Conservation (phyloP, 37 sponge, comb jelly and placozoan genomes). For the Beroe forskalii region DNA sequence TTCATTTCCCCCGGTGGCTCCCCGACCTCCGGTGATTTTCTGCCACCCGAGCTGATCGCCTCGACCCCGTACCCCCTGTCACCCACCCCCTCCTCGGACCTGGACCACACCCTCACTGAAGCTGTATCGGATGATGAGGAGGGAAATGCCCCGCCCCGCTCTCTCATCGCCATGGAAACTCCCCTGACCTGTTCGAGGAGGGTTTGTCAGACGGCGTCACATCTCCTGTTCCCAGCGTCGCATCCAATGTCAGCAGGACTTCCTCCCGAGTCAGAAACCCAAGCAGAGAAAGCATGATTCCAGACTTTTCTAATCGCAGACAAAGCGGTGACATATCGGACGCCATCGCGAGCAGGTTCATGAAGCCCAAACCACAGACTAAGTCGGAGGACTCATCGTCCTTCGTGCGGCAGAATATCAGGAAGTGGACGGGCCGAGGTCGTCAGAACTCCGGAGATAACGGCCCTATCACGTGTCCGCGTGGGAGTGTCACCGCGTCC, state of each 20-base stretch:
- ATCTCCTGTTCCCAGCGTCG: slow-evolving; percentile 9
- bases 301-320: slow-evolving; percentile 23
- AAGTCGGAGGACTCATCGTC: not conserved
- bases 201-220: not conserved
- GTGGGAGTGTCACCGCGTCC: not conserved
- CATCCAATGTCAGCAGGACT: not conserved
- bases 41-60: not conserved
- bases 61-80: not conserved
- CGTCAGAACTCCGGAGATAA: not conserved
- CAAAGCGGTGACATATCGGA: not conserved
- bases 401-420: slow-evolving; percentile 30
- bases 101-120: slow-evolving; percentile 40
- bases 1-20: no score
- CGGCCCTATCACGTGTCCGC: not conserved
- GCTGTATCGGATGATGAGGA: not conserved
- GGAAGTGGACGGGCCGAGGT: not conserved
- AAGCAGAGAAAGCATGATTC: not conserved
- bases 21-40: not conserved
- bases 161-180: slow-evolving; percentile 40
- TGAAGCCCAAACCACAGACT: not conserved
- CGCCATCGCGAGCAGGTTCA: slow-evolving; percentile 2
- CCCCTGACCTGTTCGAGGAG: slow-evolving; percentile 56
- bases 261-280: not conserved
- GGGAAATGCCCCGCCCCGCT: not conserved
- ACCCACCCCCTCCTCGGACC: not conserved